Evolutionary conservation across 2,113 vertebrate genomes (phyloP), one percentile per base, ranked within the genome.

Genomic region (Condylura cristata): DNA sequence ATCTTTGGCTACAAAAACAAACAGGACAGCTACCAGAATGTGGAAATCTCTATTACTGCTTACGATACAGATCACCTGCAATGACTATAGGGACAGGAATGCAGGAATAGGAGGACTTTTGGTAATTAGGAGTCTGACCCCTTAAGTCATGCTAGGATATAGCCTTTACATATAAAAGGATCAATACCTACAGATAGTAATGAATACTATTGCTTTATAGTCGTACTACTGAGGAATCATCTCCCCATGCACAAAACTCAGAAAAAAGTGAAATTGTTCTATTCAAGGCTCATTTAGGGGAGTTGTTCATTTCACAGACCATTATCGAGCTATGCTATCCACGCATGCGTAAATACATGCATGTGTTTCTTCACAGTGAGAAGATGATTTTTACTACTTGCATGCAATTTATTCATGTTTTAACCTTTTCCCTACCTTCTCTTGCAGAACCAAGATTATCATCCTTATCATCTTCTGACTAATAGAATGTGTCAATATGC

Each of bases 381-480:
- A 76, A 63, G 91, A 58, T 58, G 81, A 24, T 8, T 58, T 76
- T 81, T 70, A 76, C 44, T 61, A 60, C 8, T 65, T 92, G 74
- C 39, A 68, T 24, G 10, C 66, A 7, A 56, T 22, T 75, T 95
- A 44, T 86, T 34, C 63, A 22, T 60, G 83, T 63, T 92, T 90
- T 82, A 89, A 75, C 5, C 66, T 94, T 90, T 66, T 34, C 28
- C 6, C 28, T 85, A 56, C 78, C 85, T 86, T 95, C 51, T 95
- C 14, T 95, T 87, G 34, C 53, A 72, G 63, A 65, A 76, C 34
- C 28, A 60, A 92, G 68, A 86, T 30, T 79, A 34, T 46, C 79
- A 60, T 2, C 24, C 80, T 6, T 58, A n/a, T 39, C 48, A n/a
- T 39, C 48, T 93, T 39, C 28, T 79, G 37, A 86, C 28, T 30